Evolutionary conservation across 2,113 vertebrate genomes (phyloP).

Genomic region (Lampris megalopsis): DNA sequence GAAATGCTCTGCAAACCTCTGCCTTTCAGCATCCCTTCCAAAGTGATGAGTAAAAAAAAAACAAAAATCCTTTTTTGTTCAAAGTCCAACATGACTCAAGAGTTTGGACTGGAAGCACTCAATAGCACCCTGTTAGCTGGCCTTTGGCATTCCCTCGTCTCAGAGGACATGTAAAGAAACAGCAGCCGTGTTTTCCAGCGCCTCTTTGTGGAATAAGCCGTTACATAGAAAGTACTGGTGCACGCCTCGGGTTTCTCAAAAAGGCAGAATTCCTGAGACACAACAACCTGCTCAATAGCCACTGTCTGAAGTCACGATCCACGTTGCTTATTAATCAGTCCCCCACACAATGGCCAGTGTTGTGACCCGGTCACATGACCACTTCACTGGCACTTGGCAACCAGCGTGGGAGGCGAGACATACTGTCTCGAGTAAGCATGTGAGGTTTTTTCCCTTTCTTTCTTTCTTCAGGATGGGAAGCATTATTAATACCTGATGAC

Average conservation of each 20-base stretch:
- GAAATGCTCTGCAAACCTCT: slow-evolving; percentile 18
- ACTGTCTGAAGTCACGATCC: slow-evolving; percentile 55
- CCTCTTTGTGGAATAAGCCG: background rate
- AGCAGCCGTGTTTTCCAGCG: slow-evolving; percentile 20
- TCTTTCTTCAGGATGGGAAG: slow-evolving; percentile 14
- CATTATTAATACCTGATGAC: slow-evolving; percentile 16
- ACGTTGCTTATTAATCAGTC: slow-evolving; percentile 57
- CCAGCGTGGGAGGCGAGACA: slow-evolving; percentile 1
- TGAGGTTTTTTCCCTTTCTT: background rate
- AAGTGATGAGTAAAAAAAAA: slow-evolving; percentile 9
- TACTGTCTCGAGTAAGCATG: background rate
- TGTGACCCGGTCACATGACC: slow-evolving; percentile 51
- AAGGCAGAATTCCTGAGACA: slow-evolving; percentile 63
- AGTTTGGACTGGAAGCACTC: slow-evolving; percentile 12
- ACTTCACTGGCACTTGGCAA: slow-evolving; percentile 38
- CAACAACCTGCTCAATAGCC: slow-evolving; percentile 64
- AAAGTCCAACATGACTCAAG: slow-evolving; percentile 6
- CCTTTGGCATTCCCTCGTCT: slow-evolving; percentile 23
- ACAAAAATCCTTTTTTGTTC: slow-evolving; percentile 15
- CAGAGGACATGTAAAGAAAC: background rate
- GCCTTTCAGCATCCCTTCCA: background rate
- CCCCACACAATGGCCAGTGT: slow-evolving; percentile 38
- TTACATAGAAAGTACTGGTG: slow-evolving; percentile 35
- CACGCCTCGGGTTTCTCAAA: slow-evolving; percentile 35
- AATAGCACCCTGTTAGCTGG: slow-evolving; percentile 14